Base-by-base conservation (phyloP, 2,113 vertebrate genomes). In the Alosa alosa region DNA sequence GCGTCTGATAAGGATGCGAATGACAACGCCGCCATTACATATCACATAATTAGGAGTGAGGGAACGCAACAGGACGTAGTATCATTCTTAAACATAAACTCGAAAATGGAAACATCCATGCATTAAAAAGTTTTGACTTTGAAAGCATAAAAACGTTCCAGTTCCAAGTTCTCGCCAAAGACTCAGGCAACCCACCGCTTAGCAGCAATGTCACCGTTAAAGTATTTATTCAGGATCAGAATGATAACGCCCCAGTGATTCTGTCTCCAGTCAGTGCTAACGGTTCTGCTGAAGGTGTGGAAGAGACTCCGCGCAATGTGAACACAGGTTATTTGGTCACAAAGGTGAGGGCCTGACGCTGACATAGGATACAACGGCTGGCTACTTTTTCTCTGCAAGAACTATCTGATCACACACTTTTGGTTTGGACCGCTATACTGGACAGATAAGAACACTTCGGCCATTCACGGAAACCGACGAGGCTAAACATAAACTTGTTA, bases 281-380 rank as follows among this genome's bases (percentile, higher is more conserved):
- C 50, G 90, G 91, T 31, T 89, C 89, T 44, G 86, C 87, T 87
- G 88, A 87, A 64, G 81, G 85, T 87, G 87, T 88, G 82, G 89
- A 87, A 85, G 88, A 90, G 83, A 84, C 91, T 86, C 87, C 90
- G 3, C 88, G 87, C 44, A 90, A 88, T 87, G 87, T 89, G 5
- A 89, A 92, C 31, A 25, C 87, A 83, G 89, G 91, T 75, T 88
- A 90, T 88, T 85, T 92, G 60, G 89, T 92, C 31, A 90, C 89
- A 84, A 90, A 90, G 82, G 87, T 92, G 31, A 82, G 89, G 86
- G 90, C 91, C 11, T 91, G 91, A 92, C n/a, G 89, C 91, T 64
- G 91, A 92, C 87, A 86, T 91, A 15, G 91, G 91, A 84, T 91
- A 92, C 81, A 92, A 92, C 81, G 90, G 90, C 47, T 91, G 91